Conservation (phyloP, 2,888 invertebrate species). For the Platycnemis pennipes region DNA sequence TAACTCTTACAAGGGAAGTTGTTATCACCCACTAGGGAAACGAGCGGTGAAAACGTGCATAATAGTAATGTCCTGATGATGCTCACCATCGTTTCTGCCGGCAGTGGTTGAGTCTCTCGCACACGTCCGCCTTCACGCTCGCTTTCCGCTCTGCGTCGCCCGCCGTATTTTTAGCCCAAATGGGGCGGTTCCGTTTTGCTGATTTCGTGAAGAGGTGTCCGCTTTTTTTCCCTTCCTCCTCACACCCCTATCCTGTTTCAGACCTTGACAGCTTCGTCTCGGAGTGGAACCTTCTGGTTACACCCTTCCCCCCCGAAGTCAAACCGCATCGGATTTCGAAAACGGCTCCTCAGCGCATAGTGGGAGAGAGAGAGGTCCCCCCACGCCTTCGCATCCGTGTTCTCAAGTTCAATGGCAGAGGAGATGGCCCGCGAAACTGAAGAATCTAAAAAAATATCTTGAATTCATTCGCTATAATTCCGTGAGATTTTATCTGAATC, state of each 20-base stretch:
- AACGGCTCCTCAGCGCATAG: background rate
- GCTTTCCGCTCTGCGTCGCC: background rate
- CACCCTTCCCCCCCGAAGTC: background rate
- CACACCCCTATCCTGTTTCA: background rate
- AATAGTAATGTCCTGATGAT: background rate
- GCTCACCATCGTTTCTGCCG: background rate
- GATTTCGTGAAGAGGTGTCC: background rate
- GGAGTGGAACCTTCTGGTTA: background rate
- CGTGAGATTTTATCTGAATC: too few species aligned
- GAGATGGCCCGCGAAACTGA: too few species aligned
- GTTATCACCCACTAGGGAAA: background rate
- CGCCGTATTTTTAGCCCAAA: background rate
- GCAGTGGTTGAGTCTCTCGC: background rate
- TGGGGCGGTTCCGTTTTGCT: background rate
- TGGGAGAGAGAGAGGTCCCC: background rate
- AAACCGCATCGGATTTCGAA: background rate
- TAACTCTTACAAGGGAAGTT: background rate
- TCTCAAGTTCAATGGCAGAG: background rate
- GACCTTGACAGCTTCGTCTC: background rate
- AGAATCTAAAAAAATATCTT: too few species aligned
- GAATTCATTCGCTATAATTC: too few species aligned
- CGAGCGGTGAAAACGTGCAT: background rate
- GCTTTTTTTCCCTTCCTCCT: background rate
- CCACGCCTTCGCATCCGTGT: background rate
- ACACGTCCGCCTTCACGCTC: background rate